Base-by-base conservation (phyloP, 1,140 invertebrate genomes). In the Hydropsyche tenuis region DNA sequence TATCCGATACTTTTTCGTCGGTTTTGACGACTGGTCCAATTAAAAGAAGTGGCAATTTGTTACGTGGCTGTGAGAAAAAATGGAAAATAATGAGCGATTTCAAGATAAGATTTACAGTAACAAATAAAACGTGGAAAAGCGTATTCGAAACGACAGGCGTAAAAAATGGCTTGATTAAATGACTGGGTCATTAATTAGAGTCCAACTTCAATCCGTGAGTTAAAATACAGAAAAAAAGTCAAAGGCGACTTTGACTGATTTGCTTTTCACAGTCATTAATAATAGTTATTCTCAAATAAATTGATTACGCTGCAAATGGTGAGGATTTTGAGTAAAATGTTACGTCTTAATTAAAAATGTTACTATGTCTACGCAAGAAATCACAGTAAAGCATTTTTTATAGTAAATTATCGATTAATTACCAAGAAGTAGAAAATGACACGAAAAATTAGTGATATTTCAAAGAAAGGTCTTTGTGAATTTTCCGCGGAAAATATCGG, bases 241-340 rank as follows among this genome's bases (percentile, higher is more conserved):
- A 46, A 2, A 12, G 45, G 14, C 45, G 45, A 53, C 48, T 53
- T 53, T 53, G 48, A 53, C 48, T 53, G 48, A 53, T 53, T 53
- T 53, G 48, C 16, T 53, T 53, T 53, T 53, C 48, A 46, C 45
- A 53, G 48, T 53, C 48, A 53, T 53, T 53, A 53, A 53, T 53
- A 53, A 53, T 20, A 53, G 48, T 53, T 53, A 53, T 53, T 53
- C 48, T 53, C 9, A 53, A 53, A 53, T 53, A 20, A 7, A 16
- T 18, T 20, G 48, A 53, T 53, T 18, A 53, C 18, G 18, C 18
- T 53, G 1, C 45, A n/a, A n/a, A n/a, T n/a, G n/a, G n/a, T n/a
- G n/a, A n/a, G n/a, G n/a, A n/a, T n/a, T n/a, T n/a, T n/a, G n/a
- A n/a, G n/a, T n/a, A n/a, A n/a, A n/a, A n/a, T n/a, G n/a, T n/a